A percentile compares a stretch with the other conserved stretches of the same genome.
Evolutionary conservation across 2,888 invertebrate genomes (phyloP).

Genomic region (Meiosimyza decipiens): DNA sequence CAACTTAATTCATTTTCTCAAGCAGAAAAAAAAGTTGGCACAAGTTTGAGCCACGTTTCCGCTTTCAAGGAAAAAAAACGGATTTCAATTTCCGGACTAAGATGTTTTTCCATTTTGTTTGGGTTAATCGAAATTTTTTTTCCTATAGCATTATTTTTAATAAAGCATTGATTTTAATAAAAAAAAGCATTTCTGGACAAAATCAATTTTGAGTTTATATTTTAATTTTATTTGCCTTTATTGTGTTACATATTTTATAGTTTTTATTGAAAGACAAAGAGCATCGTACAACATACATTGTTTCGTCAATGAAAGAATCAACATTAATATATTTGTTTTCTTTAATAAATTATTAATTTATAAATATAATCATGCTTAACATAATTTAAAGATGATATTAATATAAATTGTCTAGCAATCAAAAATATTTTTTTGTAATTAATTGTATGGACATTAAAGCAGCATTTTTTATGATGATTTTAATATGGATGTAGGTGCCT

Average conservation of each 20-base stretch:
- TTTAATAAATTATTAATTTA: constrained; percentile 17
- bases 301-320: constrained; percentile 26
- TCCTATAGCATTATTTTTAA: no score
- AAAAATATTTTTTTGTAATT: constrained; percentile 2
- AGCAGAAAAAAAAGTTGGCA: no score
- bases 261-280: constrained; percentile 29
- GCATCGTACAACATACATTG: constrained; percentile 19
- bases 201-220: constrained; percentile 10
- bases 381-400: constrained; percentile 21
- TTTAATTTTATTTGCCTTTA: constrained; percentile 29
- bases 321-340: constrained; percentile 30
- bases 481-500: no score
- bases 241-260: constrained; percentile 25
- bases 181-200: constrained; percentile 5
- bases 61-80: no score
- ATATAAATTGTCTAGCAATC: no score
- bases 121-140: no score
- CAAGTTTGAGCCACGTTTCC: no score
- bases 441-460: no score
- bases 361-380: constrained; percentile 17
- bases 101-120: no score
- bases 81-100: no score
- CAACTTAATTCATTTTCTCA: no score
- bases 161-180: neutral
- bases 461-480: no score